Conservation (phyloP, 2,888 invertebrate species). For the Thelaira solivaga region DNA sequence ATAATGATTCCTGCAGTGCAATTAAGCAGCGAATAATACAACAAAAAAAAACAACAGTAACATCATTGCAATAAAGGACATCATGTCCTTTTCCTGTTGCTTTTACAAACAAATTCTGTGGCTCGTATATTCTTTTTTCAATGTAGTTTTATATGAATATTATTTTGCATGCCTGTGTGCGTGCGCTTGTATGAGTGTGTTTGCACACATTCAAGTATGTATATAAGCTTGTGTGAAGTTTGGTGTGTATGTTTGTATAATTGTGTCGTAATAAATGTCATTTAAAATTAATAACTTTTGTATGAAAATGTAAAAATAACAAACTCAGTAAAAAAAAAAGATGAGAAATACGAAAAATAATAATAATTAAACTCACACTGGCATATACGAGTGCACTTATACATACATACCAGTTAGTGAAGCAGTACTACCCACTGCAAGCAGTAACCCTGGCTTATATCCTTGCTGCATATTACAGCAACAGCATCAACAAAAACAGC, state of each 20-base stretch:
- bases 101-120: conserved; percentile 2
- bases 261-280: conserved; percentile 65
- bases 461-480: conserved; percentile 14
- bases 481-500: neutral
- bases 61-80: conserved; percentile 52
- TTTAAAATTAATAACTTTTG: conserved; percentile 66
- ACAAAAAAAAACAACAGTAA: conserved; percentile 11
- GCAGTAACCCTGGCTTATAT: conserved; percentile 6
- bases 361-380: conserved; percentile 43
- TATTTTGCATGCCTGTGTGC: neutral
- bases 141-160: conserved; percentile 40
- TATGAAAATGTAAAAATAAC: conserved; percentile 56
- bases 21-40: conserved; percentile 58
- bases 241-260: conserved; percentile 5
- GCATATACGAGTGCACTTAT: too few species aligned
- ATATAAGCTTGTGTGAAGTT: neutral
- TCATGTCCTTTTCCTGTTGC: conserved; percentile 52
- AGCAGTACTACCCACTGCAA: neutral
- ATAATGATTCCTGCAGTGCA: conserved; percentile 63
- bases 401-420: neutral
- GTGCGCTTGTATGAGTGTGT: neutral
- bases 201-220: neutral
- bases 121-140: neutral
- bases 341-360: conserved; percentile 1
- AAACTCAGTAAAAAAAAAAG: conserved; percentile 12